Evolutionary conservation across 2,797 vertebrate species (phyloP).

Genomic region (Tamandua tetradactyla): DNA sequence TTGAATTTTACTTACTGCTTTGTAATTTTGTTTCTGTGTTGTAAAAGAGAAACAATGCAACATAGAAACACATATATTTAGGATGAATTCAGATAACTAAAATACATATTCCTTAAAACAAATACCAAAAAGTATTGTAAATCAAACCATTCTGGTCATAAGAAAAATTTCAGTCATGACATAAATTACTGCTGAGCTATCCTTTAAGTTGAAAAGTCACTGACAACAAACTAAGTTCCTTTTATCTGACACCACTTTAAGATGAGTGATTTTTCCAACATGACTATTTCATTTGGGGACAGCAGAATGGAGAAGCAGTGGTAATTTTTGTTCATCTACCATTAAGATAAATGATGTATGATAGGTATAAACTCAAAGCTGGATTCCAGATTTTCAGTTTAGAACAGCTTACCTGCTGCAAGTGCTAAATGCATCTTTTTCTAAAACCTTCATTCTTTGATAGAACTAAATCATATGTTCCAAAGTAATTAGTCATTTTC

Average conservation of each 20-base stretch:
- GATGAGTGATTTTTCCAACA: conserved; percentile 44
- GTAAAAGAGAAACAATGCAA: conserved; percentile 10
- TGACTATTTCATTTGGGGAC: conserved; percentile 24
- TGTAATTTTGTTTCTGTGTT: conserved; percentile 30
- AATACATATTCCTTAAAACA: conserved; percentile 18
- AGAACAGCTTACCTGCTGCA: conserved; percentile 29
- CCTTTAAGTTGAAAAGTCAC: conserved; percentile 51
- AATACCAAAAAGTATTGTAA: conserved; percentile 55
- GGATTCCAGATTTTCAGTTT: conserved; percentile 55
- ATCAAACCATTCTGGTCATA: conserved; percentile 55
- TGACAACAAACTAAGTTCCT: conserved; percentile 53
- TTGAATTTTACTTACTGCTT: conserved; percentile 35
- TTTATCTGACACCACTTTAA: conserved; percentile 63
- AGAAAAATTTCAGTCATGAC: conserved; percentile 56
- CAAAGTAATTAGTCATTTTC: conserved; percentile 4
- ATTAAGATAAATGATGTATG: conserved; percentile 67
- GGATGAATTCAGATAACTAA: conserved; percentile 15
- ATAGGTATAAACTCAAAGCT: conserved; percentile 43
- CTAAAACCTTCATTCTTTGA: not conserved
- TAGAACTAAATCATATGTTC: conserved; percentile 38
- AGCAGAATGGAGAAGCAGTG: conserved; percentile 40
- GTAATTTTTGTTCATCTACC: conserved; percentile 56
- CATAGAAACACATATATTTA: conserved; percentile 28
- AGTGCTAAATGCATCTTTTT: not conserved
- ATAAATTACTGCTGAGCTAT: conserved; percentile 54